Conservation (phyloP, 2,888 invertebrate genomes). For the Rhagium mordax region DNA sequence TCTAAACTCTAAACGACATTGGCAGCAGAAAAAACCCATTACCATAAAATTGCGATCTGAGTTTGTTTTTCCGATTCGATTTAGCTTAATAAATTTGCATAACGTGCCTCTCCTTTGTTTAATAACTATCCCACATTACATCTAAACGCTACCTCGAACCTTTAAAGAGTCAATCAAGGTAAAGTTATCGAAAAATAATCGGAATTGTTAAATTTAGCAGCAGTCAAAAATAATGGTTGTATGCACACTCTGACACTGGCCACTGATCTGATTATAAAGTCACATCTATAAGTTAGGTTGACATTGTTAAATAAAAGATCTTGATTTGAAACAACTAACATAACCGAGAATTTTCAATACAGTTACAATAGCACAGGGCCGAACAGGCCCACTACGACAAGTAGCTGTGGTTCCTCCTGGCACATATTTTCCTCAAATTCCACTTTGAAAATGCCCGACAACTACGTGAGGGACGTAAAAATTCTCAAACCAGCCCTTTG, state of each 20-base stretch:
- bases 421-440: too few relatives aligned
- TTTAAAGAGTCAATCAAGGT: slow-evolving; percentile 15
- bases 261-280: background rate
- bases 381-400: too few relatives aligned
- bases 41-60: slow-evolving; percentile 3
- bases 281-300: background rate
- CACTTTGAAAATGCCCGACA: too few relatives aligned
- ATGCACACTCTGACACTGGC: background rate
- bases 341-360: slow-evolving; percentile 13
- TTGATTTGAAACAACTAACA: slow-evolving; percentile 5
- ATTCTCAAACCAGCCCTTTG: too few relatives aligned
- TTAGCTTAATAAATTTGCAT: background rate
- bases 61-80: background rate
- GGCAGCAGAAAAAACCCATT: background rate
- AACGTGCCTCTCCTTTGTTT: slow-evolving; percentile 12
- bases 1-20: background rate
- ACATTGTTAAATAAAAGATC: background rate
- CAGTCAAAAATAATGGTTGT: background rate
- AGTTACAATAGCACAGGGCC: background rate
- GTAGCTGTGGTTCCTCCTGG: too few relatives aligned
- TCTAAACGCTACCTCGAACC: slow-evolving; percentile 2
- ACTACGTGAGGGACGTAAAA: too few relatives aligned
- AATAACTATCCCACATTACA: slow-evolving; percentile 4
- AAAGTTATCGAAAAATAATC: background rate
- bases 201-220: background rate